Percentiles rank a stretch among this genome's conserved stretches.
These are phyloP conservation scores for Heterocephalus glaber DNA, from an alignment of 2,113 vertebrate genomes.

Conservation along the genomic window DNA sequence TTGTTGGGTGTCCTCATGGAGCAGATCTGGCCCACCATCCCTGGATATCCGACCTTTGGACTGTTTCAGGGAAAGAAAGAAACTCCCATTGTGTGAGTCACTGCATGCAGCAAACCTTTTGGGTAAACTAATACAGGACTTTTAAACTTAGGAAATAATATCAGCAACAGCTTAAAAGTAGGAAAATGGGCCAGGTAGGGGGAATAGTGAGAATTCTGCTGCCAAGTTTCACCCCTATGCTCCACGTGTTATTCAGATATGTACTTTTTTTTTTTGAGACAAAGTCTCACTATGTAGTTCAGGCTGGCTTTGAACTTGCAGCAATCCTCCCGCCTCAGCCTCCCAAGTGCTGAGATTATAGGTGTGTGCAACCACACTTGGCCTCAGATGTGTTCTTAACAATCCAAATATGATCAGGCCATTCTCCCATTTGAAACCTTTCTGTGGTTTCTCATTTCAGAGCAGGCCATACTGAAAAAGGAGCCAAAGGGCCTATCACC, in stretches of 20 bases:
- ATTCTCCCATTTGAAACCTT: slow-evolving; percentile 19
- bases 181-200: background rate
- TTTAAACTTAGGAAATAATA: slow-evolving; percentile 32
- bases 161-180: slow-evolving; percentile 5
- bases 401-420: background rate
- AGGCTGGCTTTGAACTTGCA: background rate
- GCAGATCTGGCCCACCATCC: background rate
- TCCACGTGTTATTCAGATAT: background rate
- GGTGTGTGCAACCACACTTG: too few relatives aligned
- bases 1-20: background rate
- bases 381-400: background rate
- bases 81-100: background rate
- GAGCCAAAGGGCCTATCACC: background rate
- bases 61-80: background rate
- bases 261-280: background rate
- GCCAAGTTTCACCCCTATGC: background rate
- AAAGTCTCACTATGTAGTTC: background rate
- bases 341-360: background rate
- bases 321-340: background rate
- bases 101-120: background rate
- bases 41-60: background rate
- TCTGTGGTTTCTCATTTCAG: background rate
- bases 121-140: background rate
- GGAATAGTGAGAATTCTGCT: background rate
- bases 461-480: background rate